Evolutionary conservation across 1,140 invertebrate genomes (phyloP), one percentile per base, ranked within the genome.

Genomic region (Ladona fulva): DNA sequence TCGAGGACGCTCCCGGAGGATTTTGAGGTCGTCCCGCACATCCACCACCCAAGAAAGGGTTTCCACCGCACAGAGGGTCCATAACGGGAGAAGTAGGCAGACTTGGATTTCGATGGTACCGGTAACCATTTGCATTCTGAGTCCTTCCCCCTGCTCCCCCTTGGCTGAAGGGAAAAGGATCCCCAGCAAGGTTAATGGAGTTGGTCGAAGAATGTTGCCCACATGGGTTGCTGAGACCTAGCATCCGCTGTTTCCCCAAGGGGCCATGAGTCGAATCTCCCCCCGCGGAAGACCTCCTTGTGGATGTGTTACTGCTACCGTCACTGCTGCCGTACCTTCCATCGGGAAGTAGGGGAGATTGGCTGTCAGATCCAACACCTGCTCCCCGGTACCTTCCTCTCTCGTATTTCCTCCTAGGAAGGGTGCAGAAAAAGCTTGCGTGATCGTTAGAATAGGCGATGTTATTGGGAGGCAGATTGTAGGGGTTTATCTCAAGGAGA

Each of bases 341-440:
- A 24, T 85, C 86, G 0, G 85, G 81, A 66, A 92, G 83, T 77
- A 92, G 83, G 0, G 91, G 91, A 52, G 90, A 91, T 79, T 92
- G 90, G 80, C 91, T 92, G 79, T 91, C 90, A 42, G 89, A 88
- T 81, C 85, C 89, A 22, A 24, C 74, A 81, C 77, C 86, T 85
- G 77, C 86, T 86, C 80, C 25, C 25, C 77, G 37, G 52, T 80
- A 78, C 24, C 77, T 78, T 1, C 52, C 52, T 12, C 52, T 66
- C 16, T 66, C 52, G 52, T 66, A 66, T 22, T 66, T 82, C 80
- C 88, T 88, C 44, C 87, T 82, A 0, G 90, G 90, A 78, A 91
- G 85, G 19, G 90, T 91, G 81, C 89, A 90, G 82, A 90, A 89
- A 37, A 88, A 85, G 76, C 74, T 80, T 3, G 80, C 77, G 16